Evolutionary conservation across 2,888 invertebrate genomes (phyloP).

Genomic region (Macaria liturata): DNA sequence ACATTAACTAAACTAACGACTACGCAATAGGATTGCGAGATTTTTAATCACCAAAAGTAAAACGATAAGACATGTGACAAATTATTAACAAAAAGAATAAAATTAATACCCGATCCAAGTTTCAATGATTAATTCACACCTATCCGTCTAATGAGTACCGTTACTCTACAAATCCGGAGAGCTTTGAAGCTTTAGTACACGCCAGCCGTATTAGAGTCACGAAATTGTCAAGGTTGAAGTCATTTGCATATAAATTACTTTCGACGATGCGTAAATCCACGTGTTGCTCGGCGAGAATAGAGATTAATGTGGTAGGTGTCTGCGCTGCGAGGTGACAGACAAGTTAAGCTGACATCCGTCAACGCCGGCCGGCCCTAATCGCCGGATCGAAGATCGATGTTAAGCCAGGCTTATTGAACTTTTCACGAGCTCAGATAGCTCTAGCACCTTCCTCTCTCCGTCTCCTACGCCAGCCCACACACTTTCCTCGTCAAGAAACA

Average conservation of each 20-base stretch:
- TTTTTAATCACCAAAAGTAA: conserved; percentile 23
- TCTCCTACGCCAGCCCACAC: conserved; percentile 47
- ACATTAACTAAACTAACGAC: no score
- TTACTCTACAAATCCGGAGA: conserved; percentile 54
- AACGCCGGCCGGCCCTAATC: conserved; percentile 75
- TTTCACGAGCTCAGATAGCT: conserved; percentile 63
- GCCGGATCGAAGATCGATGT: conserved; percentile 78
- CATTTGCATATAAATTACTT: conserved; percentile 83
- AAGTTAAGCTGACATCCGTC: conserved; percentile 82
- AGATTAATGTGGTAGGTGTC: conserved; percentile 80
- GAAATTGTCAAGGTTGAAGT: conserved; percentile 75
- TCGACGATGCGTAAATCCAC: conserved; percentile 78
- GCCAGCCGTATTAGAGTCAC: conserved; percentile 71
- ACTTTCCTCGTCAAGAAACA: conserved; percentile 64
- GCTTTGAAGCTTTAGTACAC: conserved; percentile 56
- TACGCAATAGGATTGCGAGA: no score
- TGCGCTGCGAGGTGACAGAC: conserved; percentile 72
- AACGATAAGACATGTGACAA: conserved; percentile 26
- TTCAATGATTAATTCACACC: conserved; percentile 50
- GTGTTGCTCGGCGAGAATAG: conserved; percentile 77
- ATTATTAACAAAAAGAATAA: conserved; percentile 33
- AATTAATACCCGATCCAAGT: conserved; percentile 32
- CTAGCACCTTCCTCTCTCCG: conserved; percentile 48
- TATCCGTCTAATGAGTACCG: conserved; percentile 50
- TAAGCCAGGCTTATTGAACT: conserved; percentile 80